Conservation (phyloP, 2,888 invertebrate genomes). For the Bruchidius siliquastri region DNA sequence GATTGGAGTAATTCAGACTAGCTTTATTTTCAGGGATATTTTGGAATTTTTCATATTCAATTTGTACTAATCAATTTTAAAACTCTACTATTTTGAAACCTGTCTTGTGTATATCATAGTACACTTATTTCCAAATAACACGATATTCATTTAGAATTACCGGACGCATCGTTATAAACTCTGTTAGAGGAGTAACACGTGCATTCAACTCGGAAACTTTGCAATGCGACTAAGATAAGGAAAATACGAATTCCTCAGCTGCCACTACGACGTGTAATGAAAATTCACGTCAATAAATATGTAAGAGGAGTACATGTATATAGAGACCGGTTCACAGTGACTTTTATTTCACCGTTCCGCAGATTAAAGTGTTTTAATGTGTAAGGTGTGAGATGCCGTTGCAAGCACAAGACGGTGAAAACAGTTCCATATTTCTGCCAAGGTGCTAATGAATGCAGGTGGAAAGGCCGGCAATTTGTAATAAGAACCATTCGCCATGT, state of each 20-base stretch:
- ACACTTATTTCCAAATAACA: no score
- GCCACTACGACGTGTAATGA: background rate
- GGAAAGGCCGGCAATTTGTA: background rate
- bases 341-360: background rate
- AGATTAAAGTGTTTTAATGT: background rate
- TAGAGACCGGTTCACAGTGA: background rate
- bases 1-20: no score
- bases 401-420: background rate
- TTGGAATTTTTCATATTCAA: no score
- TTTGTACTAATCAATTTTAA: no score
- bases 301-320: background rate
- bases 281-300: background rate
- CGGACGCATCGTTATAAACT: no score
- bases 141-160: no score
- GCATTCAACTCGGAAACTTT: background rate
- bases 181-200: background rate
- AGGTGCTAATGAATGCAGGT: background rate
- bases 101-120: no score
- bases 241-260: background rate
- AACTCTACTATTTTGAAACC: no score
- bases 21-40: no score
- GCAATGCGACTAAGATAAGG: background rate
- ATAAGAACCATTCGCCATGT: background rate
- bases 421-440: background rate
- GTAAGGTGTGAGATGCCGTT: background rate